phyloP scores from a whole-genome alignment of 2,113 vertebrate species.

The Macheiramphus alcinus region DNA sequence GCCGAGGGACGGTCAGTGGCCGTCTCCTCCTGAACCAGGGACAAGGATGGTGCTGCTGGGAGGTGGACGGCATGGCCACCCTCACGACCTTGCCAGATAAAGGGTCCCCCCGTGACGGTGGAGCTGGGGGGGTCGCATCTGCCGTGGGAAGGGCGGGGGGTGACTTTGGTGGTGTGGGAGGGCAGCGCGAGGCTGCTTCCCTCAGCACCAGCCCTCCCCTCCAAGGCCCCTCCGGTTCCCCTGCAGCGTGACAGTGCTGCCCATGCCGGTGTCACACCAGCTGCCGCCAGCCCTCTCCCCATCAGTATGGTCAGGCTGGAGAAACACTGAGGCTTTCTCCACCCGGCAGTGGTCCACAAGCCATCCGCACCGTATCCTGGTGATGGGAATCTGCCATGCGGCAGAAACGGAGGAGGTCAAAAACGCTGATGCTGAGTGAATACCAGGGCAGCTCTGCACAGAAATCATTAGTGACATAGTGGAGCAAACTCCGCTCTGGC shows the following conservation, averaged over 20 bases:
- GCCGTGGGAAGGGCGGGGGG: fast-evolving
- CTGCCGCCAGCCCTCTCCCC: background rate
- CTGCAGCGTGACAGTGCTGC: fast-evolving
- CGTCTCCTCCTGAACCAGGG: background rate
- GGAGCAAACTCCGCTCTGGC: background rate
- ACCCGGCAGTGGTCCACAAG: fast-evolving
- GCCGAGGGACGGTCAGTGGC: fast-evolving
- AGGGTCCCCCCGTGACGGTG: fast-evolving
- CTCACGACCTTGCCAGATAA: background rate
- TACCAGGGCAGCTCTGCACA: background rate
- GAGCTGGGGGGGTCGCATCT: background rate
- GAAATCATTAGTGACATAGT: background rate
- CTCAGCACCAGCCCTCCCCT: background rate
- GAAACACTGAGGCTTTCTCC: background rate
- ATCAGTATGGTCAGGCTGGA: background rate
- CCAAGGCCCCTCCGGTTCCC: background rate
- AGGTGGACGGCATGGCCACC: background rate
- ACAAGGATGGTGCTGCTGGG: fast-evolving
- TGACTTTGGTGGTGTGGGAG: background rate
- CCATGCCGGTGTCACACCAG: background rate
- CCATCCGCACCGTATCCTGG: fast-evolving
- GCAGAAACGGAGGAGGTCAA: background rate
- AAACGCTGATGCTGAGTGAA: background rate
- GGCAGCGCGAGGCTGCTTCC: background rate
- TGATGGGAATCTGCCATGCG: background rate